Conservation (phyloP, 2,113 vertebrate genomes). For the Tetrax tetrax region DNA sequence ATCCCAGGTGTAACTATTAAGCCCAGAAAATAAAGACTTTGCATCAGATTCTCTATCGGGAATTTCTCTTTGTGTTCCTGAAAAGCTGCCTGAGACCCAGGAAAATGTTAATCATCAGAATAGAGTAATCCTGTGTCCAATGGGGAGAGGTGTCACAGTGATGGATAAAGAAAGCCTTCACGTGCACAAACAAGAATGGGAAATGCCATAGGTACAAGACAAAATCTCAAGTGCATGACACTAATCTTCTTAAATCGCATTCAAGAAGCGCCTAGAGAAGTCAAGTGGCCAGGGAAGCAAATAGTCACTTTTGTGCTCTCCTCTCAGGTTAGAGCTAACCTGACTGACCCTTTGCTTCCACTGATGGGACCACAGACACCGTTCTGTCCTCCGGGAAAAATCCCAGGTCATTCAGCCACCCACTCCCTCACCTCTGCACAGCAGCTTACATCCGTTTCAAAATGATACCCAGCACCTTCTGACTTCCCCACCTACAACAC, state of each 20-base stretch:
- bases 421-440: accelerated
- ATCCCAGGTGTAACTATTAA: neutral
- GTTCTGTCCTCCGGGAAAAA: neutral
- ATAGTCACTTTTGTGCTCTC: neutral
- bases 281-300: neutral
- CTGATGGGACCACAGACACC: neutral
- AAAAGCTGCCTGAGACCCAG: neutral
- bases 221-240: neutral
- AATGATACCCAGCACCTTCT: neutral
- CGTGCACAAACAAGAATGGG: accelerated
- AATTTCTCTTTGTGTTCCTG: neutral
- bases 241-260: slow-evolving; percentile 25
- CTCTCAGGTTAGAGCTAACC: neutral
- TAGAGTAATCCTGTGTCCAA: neutral
- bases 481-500: neutral
- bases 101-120: neutral
- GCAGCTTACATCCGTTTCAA: neutral
- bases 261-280: neutral
- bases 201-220: neutral
- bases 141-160: neutral
- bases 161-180: neutral
- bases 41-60: neutral
- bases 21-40: neutral
- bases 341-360: neutral
- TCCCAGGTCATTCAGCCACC: neutral